These are phyloP conservation scores for Nothobranchius kuhntae DNA, from an alignment of 2,113 vertebrate genomes.

Conservation along the genomic window DNA sequence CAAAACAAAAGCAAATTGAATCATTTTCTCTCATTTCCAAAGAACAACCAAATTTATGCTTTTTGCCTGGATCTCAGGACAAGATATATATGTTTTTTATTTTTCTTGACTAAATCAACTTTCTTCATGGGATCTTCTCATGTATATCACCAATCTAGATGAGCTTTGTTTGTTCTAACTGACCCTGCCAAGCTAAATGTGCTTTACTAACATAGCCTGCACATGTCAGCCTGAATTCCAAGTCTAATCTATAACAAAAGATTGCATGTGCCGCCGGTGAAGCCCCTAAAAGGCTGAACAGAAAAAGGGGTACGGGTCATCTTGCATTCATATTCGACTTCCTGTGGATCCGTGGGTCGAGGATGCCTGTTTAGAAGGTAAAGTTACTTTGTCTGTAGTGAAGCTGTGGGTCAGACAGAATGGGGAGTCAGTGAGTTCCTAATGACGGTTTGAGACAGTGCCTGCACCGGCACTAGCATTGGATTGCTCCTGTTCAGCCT, in stretches of 20 bases:
- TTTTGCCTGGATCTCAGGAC: not conserved
- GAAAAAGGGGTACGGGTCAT: conserved; percentile 32
- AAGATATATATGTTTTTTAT: not conserved
- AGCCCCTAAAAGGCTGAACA: conserved; percentile 33
- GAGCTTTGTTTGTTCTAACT: not conserved
- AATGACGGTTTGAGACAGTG: conserved; percentile 73
- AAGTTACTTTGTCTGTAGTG: conserved; percentile 51
- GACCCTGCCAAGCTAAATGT: conserved; percentile 1
- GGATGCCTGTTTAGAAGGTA: conserved; percentile 66
- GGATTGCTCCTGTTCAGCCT: conserved; percentile 81
- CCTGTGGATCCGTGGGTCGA: conserved; percentile 45
- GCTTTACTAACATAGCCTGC: conserved; percentile 10
- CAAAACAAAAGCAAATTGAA: conserved; percentile 3
- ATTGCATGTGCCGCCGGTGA: conserved; percentile 18
- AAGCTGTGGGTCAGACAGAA: conserved; percentile 62
- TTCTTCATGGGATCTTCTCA: conserved; percentile 2
- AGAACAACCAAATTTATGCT: not conserved
- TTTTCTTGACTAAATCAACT: not conserved
- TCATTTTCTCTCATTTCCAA: not conserved
- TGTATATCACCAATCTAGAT: not conserved
- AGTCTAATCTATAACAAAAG: conserved; percentile 9
- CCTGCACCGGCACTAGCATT: conserved; percentile 65
- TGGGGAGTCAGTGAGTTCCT: conserved; percentile 66
- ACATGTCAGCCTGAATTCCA: conserved; percentile 7
- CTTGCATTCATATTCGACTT: conserved; percentile 49